phyloP scores from a whole-genome alignment of 92 coral and sea anemone species.

The Parazoanthus darwini region DNA sequence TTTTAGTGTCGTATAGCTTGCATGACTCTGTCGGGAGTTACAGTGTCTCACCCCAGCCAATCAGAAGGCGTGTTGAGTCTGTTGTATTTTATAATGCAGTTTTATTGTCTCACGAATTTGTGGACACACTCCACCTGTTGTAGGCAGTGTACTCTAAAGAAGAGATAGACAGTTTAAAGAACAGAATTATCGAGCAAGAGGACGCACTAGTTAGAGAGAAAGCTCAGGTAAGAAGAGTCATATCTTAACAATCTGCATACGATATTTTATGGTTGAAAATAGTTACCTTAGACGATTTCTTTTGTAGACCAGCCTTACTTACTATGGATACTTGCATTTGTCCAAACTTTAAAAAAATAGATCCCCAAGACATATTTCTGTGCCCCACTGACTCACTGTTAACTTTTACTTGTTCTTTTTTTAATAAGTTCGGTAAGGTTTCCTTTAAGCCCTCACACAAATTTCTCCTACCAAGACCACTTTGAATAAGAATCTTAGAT shows the following conservation, averaged over 20 bases:
- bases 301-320: neutral
- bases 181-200: slow-evolving; percentile 49
- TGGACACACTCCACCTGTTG: neutral
- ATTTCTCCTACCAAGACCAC: no score
- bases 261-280: neutral
- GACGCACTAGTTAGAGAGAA: slow-evolving; percentile 51
- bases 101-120: neutral
- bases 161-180: slow-evolving; percentile 44
- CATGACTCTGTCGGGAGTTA: no score
- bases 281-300: neutral
- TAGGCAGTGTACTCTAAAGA: slow-evolving; percentile 53
- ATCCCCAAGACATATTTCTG: no score
- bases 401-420: no score
- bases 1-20: no score
- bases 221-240: slow-evolving; percentile 42
- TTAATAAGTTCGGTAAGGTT: neutral
- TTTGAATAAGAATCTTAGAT: neutral
- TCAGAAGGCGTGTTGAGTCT: no score
- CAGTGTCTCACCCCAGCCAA: no score
- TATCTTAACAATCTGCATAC: neutral
- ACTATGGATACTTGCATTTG: no score
- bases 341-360: neutral
- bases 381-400: no score
- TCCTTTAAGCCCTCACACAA: neutral
- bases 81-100: neutral